Evolutionary conservation across 2,113 vertebrate species (phyloP).

Genomic region (Zootoca vivipara): DNA sequence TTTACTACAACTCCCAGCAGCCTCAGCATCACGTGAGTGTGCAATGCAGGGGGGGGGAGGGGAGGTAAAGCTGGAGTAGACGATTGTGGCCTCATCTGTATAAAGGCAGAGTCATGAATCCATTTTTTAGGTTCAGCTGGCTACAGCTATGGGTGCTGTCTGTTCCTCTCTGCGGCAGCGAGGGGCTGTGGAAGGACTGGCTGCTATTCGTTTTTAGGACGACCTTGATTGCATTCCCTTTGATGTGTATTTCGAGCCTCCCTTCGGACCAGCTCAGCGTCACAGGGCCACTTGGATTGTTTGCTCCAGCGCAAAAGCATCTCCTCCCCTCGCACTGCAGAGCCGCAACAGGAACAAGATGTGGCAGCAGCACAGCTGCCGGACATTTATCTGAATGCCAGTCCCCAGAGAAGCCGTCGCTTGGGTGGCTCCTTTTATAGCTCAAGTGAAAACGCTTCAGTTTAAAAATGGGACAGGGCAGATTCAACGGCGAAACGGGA

Average conservation of each 20-base stretch:
- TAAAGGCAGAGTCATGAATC: not conserved
- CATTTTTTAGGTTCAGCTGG: too few species aligned
- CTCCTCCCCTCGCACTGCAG: not conserved
- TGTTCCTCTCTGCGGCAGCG: too few species aligned
- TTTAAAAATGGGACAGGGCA: not conserved
- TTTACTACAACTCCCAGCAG: too few species aligned
- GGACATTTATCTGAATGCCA: not conserved
- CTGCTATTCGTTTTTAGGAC: slow-evolving; percentile 48
- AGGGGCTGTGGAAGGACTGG: not conserved
- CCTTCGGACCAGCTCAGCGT: slow-evolving; percentile 46
- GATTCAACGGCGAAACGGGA: not conserved
- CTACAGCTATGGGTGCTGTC: too few species aligned
- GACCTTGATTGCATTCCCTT: slow-evolving; percentile 59
- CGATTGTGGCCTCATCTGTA: not conserved
- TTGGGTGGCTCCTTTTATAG: not conserved
- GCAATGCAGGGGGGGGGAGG: too few species aligned
- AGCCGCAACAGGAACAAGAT: not conserved
- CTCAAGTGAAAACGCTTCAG: not conserved
- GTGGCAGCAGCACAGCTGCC: slow-evolving; percentile 11
- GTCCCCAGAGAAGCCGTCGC: not conserved
- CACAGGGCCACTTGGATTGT: slow-evolving; percentile 37
- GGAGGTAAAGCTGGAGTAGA: not conserved
- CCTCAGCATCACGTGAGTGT: too few species aligned
- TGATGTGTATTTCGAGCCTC: slow-evolving; percentile 63
- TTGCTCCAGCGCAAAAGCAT: slow-evolving; percentile 44